Evolutionary conservation across 2,888 invertebrate genomes (phyloP), one percentile per base, ranked within the genome.

Genomic region (Listrodromus nycthemerus): DNA sequence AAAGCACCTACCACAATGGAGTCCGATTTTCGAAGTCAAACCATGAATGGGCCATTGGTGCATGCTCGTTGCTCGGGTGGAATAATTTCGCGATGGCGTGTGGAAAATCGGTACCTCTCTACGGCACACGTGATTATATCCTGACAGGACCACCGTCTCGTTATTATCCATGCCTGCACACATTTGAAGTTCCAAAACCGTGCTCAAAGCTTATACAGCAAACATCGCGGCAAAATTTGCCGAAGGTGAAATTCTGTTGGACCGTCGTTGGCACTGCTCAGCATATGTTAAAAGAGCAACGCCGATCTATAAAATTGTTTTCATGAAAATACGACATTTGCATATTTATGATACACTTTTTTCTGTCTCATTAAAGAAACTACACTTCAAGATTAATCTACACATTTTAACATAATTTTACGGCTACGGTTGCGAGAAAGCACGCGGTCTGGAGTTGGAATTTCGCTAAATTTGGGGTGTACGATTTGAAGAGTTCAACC

Each of bases 11-110:
- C 65, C 69, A 84, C 84, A 84, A 84, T 84, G 81, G 74, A 78
- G 69, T 84, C 81, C 77, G 63, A 77, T 74, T 78, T 81, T 69
- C 81, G 78, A 78, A 84, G 84, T 84, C 84, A 81, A 74, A 81
- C 78, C 84, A 81, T 81, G 84, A 78, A 84, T 78, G 69, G 69
- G 78, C 55, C 83, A 58, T 74, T 41, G 81, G 61, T 80, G 13
- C 48, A 66, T 45, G 78, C 70, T 16, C 74, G 16, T 55, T 16
- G 45, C 74, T 52, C 61, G 77, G 48, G 50, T 48, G 69, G 70
- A 81, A 81, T 81, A 84, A 81, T 84, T 81, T 73, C 67, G 63
- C 19, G 70, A 70, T 81, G 50, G 70, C 84, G 74, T 84, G 84
- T 21, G 65, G 24, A 65, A 81, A 75, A 81, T 65, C 24, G 48